Percentiles rank a stretch among this genome's conserved stretches.
Evolutionary conservation across 2,797 vertebrate genomes (phyloP).

Genomic region (Neostethus bicornis): DNA sequence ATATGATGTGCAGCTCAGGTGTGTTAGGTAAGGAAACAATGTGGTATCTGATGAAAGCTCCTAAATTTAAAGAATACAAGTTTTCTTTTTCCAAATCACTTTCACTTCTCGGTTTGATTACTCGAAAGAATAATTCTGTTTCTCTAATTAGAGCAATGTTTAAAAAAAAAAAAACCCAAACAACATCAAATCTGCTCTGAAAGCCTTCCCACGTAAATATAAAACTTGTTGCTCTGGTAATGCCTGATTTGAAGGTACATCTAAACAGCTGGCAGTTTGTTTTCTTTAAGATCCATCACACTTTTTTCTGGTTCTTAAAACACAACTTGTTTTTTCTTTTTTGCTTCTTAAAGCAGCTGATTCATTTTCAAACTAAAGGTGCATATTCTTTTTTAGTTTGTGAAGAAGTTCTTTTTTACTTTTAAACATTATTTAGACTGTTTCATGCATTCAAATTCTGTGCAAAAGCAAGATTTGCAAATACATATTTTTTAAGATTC

Average conservation of each 20-base stretch:
- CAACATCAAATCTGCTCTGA: constrained; percentile 19
- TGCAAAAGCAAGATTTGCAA: too few relatives aligned
- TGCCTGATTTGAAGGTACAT: constrained; percentile 5
- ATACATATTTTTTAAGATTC: too few relatives aligned
- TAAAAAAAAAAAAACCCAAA: too few relatives aligned
- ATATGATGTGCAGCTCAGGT: constrained; percentile 1
- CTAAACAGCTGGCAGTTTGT: background rate
- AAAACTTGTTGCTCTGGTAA: constrained; percentile 16
- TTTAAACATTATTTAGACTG: too few relatives aligned
- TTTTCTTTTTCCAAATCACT: background rate
- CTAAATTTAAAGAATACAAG: too few relatives aligned
- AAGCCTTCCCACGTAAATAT: constrained; percentile 10
- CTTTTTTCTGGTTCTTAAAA: background rate
- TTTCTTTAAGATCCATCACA: constrained; percentile 2
- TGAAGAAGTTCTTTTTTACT: too few relatives aligned
- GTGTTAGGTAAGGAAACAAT: constrained; percentile 1
- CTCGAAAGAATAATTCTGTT: constrained; percentile 1
- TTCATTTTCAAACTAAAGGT: too few relatives aligned
- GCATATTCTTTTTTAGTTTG: too few relatives aligned
- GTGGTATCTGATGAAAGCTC: too few relatives aligned
- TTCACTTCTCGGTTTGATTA: constrained; percentile 6
- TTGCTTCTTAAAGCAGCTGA: background rate
- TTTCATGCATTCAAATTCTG: too few relatives aligned
- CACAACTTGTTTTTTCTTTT: background rate
- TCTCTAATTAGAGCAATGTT: too few relatives aligned